Percentiles rank a stretch among this genome's conserved stretches.
Conservation (phyloP, 2,797 vertebrate genomes). For the Prionace glauca region DNA sequence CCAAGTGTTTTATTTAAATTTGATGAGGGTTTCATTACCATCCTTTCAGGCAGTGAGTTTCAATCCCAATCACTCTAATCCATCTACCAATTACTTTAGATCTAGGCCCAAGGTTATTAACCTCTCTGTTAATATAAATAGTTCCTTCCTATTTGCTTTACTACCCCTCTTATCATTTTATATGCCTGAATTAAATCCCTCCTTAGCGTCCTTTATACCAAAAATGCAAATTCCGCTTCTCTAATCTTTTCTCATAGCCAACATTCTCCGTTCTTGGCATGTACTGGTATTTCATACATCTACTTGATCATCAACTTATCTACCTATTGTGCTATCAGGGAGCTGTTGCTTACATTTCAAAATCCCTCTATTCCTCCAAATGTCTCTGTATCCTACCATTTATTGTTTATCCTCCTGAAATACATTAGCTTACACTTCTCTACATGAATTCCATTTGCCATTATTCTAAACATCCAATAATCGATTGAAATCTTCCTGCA, state of each 20-base stretch:
- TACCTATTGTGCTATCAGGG: background rate
- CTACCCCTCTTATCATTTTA: background rate
- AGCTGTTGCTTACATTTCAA: background rate
- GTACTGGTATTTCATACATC: too few relatives aligned
- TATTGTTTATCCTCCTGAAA: background rate
- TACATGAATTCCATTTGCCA: background rate
- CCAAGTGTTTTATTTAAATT: background rate
- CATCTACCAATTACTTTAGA: too few relatives aligned
- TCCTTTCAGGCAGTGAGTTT: too few relatives aligned
- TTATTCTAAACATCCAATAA: background rate
- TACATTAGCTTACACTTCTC: background rate
- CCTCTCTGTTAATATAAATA: background rate
- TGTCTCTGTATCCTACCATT: background rate
- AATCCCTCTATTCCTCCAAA: background rate
- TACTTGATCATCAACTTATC: too few relatives aligned
- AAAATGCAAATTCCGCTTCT: background rate
- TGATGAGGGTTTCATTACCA: background rate
- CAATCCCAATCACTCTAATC: too few relatives aligned
- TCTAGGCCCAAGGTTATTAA: background rate
- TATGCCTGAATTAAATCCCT: background rate
- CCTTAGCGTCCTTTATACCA: background rate
- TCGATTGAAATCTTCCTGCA: too few relatives aligned
- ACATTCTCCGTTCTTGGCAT: background rate
- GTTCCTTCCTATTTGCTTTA: background rate
- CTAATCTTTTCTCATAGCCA: background rate